Evolutionary conservation across 2,797 vertebrate species (phyloP), one percentile per base, ranked within the genome.

Genomic region (Bovichtus variegatus): DNA sequence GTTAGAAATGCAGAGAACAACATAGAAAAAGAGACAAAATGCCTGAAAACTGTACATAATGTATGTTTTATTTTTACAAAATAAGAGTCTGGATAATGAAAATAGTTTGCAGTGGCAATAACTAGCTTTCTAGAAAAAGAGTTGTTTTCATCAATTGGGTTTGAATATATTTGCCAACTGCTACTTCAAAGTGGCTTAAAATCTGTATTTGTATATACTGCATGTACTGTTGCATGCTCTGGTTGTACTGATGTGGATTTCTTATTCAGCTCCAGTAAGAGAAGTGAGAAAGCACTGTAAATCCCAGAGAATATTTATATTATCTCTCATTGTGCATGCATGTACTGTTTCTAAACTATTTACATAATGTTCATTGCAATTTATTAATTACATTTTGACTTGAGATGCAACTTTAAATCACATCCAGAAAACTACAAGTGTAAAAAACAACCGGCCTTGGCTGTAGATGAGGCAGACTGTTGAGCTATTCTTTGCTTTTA

Each of bases 271-370:
- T 49, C 44, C 55, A 34, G 34, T 31, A 23, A 67, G 21, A 78
- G 31, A 31, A 34, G 31, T 11, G 21, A 67, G 19, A 64, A 81
- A 83, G 66, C 67, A 82, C 38, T 72, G 58, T 46, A 65, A 65
- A 81, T 73, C 44, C 43, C 49, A 76, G 36, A 66, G 23, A 50
- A 59, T 40, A 19, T 71, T 62, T 61, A 47, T 49, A 5, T 61
- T 29, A 2, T 74, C 6, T 63, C 7, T 71, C 7, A 50, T 11
- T 66, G 16, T 72, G 10, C 31, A 25, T 69, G 16, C 8, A 36
- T 70, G 29, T 73, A 31, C 59, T 74, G 18, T 71, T n/a, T 76
- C 18, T 46, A 40, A 69, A 36, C 4, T n/a, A 19, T 71, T 76
- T 61, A 21, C 3, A 36, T 6, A 10, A 19, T 71, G 19, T 44